A percentile compares a stretch with the other conserved stretches of the same genome.
These are phyloP conservation scores for Phasianus colchicus DNA, from an alignment of 2,113 vertebrate genomes.

Conservation along the genomic window DNA sequence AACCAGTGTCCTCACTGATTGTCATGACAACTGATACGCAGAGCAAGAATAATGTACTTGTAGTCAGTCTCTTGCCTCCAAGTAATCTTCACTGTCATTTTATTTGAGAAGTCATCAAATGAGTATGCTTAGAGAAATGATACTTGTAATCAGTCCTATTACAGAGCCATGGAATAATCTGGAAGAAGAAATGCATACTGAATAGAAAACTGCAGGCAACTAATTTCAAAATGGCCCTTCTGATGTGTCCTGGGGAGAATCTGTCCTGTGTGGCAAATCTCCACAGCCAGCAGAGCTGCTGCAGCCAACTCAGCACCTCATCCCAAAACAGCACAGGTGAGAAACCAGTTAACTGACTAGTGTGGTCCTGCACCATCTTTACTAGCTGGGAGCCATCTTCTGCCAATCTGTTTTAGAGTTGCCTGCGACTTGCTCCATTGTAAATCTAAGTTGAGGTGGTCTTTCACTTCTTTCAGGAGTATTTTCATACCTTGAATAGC, in stretches of 20 bases:
- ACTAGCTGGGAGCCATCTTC: neutral
- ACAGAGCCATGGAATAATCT: neutral
- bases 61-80: neutral
- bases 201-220: neutral
- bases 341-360: neutral
- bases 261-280: neutral
- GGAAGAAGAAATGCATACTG: neutral
- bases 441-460: neutral
- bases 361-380: neutral
- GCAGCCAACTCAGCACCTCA: neutral
- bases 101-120: slow-evolving; percentile 40
- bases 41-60: neutral
- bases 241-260: neutral
- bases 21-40: neutral
- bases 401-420: neutral
- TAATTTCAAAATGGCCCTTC: neutral
- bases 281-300: neutral
- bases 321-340: neutral
- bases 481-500: neutral
- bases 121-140: slow-evolving; percentile 27
- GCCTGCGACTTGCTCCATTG: neutral
- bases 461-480: neutral
- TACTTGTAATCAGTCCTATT: neutral
- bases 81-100: slow-evolving; percentile 39
- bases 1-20: neutral